Conservation (phyloP, 2,888 invertebrate species). For the Hecatera dysodea region DNA sequence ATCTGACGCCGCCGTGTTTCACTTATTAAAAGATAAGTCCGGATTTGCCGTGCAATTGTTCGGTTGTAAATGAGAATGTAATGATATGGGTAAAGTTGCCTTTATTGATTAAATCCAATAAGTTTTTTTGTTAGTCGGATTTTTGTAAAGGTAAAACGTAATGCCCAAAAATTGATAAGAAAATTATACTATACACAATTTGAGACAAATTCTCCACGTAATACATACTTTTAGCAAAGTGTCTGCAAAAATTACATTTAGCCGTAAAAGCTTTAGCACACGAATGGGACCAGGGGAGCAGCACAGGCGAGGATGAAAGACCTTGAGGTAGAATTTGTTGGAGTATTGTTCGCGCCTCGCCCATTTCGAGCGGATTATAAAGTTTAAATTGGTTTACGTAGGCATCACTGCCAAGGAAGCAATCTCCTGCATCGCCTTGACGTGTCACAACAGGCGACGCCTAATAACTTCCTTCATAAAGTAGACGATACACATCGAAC, state of each 20-base stretch:
- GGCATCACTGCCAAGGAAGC: slow-evolving; percentile 57
- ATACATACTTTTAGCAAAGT: slow-evolving; percentile 15
- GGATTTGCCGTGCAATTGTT: slow-evolving; percentile 14
- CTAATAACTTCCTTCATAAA: slow-evolving; percentile 13
- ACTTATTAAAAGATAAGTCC: slow-evolving; percentile 43
- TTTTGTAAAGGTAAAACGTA: too few species aligned
- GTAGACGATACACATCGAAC: not conserved
- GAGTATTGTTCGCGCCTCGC: slow-evolving; percentile 63
- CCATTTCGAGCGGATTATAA: slow-evolving; percentile 69
- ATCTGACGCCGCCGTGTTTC: slow-evolving; percentile 14
- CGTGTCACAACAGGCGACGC: slow-evolving; percentile 32
- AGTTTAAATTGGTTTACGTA: slow-evolving; percentile 74
- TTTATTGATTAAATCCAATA: too few species aligned
- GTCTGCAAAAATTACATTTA: slow-evolving; percentile 48
- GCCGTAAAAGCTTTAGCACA: slow-evolving; percentile 37
- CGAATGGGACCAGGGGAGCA: slow-evolving; percentile 38
- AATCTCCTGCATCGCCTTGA: slow-evolving; percentile 56
- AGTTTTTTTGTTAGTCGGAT: too few species aligned
- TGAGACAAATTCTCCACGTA: slow-evolving; percentile 1
- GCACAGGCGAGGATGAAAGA: slow-evolving; percentile 40
- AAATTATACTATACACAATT: slow-evolving; percentile 9
- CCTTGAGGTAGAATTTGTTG: slow-evolving; percentile 65
- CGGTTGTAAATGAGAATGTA: slow-evolving; percentile 15
- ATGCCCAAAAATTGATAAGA: too few species aligned
- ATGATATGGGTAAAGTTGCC: slow-evolving; percentile 9